Evolutionary conservation across 2,113 vertebrate genomes (phyloP), one percentile per base, ranked within the genome.

Genomic region (Tinamus guttatus): DNA sequence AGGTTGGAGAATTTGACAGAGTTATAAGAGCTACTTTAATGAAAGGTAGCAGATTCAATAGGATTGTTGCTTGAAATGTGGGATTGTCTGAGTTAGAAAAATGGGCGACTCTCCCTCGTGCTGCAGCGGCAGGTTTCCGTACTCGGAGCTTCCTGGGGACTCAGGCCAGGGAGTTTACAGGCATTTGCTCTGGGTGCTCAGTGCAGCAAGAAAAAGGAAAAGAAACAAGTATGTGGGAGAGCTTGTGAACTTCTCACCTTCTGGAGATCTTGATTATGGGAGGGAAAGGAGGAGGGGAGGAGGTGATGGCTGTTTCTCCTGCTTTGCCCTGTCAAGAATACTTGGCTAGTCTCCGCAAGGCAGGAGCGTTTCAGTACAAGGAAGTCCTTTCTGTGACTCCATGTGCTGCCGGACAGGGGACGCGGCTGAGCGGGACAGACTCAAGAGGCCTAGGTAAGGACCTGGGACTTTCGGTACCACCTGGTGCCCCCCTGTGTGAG

Each of bases 1-100:
- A 96, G 91, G 94, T 91, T 97, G 92, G 85, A 95, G 93, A 95
- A 96, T 94, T 95, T 96, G 95, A 97, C 95, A 95, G 96, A 96
- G 92, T 95, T 96, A 90, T 95, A 96, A 97, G 89, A 96, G 87
- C 64, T 89, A 24, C 94, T 96, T 96, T 96, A 97, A 97, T 96
- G 90, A 93, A 96, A 97, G 94, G 93, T 81, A 96, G 87, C 89
- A 93, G 94, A 91, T 94, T 95, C 93, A 97, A 81, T 93, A 63
- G 82, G 82, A 89, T 94, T 94, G 84, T 82, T 96, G 75, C 79
- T 93, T 95, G 95, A 96, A 96, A 90, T 87, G 76, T 92, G 85
- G 89, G 73, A 85, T 97, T 94, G 81, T 96, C 86, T 86, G 54
- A 74, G 71, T 76, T 78, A 68, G 91, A 97, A 95, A 90, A 94